phyloP scores from a whole-genome alignment of 2,888 invertebrate species.

The Tetropium fuscum region DNA sequence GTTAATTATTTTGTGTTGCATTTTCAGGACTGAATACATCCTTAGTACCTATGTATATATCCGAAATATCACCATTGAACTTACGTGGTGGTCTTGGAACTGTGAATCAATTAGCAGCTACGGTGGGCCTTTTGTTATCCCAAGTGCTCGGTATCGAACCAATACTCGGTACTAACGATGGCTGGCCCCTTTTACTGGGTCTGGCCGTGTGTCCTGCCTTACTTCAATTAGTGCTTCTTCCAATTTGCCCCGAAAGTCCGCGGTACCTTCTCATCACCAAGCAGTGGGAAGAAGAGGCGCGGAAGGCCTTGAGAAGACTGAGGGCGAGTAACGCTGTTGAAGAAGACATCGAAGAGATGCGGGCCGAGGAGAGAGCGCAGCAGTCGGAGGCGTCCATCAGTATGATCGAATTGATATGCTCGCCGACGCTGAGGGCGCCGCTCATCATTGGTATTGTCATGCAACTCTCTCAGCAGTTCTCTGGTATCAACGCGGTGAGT shows the following conservation, averaged over 20 bases:
- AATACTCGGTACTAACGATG: conserved; percentile 92
- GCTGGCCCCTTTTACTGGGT: conserved; percentile 94
- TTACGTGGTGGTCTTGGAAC: conserved; percentile 95
- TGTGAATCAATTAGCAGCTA: conserved; percentile 97
- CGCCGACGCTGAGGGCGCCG: conserved; percentile 88
- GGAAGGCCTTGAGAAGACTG: conserved; percentile 75
- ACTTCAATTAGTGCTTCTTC: conserved; percentile 85
- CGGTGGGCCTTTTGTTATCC: conserved; percentile 92
- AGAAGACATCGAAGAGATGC: conserved; percentile 97
- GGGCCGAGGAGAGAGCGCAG: conserved; percentile 92
- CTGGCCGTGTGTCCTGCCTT: conserved; percentile 92
- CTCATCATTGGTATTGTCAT: conserved; percentile 95
- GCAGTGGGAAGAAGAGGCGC: conserved; percentile 94
- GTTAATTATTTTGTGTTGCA: no score
- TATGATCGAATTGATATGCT: conserved; percentile 91
- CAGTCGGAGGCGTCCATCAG: conserved; percentile 92
- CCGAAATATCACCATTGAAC: conserved; percentile 96
- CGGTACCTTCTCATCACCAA: conserved; percentile 92
- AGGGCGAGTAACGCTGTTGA: conserved; percentile 84
- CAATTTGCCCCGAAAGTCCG: conserved; percentile 96
- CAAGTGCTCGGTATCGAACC: conserved; percentile 97
- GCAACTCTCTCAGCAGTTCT: conserved; percentile 97
- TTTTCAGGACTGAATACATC: conserved; percentile 92
- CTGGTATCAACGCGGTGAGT: conserved; percentile 96
- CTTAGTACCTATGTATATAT: conserved; percentile 98